Evolutionary conservation across 2,113 vertebrate genomes (phyloP), one percentile per base, ranked within the genome.

Genomic region (Romanogobio albipinnatus): DNA sequence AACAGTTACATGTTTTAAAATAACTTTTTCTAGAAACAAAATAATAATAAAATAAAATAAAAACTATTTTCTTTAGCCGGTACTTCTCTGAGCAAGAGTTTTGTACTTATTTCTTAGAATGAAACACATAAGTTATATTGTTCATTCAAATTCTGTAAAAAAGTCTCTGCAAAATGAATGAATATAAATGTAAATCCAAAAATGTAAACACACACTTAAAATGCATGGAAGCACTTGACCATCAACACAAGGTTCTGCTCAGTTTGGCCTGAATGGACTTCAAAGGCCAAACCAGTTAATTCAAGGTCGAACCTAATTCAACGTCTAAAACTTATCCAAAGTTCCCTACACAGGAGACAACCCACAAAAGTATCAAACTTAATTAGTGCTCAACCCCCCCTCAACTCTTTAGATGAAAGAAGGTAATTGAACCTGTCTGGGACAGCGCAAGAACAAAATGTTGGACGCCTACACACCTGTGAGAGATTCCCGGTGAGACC

Each of bases 401-500:
- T 81, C 68, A 61, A 80, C 77, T 29, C 59, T 62, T 80, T 19
- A 80, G 39, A 64, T 29, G 53, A 76, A 53, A 70, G 15, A 14
- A 14, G n/a, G 29, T 26, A 59, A 71, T 73, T 56, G n/a, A 64
- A 29, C 33, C 59, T 75, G 80, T 83, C 66, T 26, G 26, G 11
- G 26, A 79, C 14, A 73, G 78, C 59, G 58, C 26, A 66, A 78
- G 66, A 85, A 85, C 56, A 83, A 80, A 88, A 83, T 56, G 19
- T 76, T 58, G 47, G 73, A 47, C 75, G 17, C 80, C 80, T 71
- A 64, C 75, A 73, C 24, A 75, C 66, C 66, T 83, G 36, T 36
- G 68, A 26, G 29, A 62, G 19, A 68, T 19, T 73, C 59, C 81
- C 64, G 36, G 36, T 5, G 36, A 75, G 47, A 74, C 24, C 1